Conservation (phyloP, 2,888 invertebrate genomes). For the Eristalis arbustorum region DNA sequence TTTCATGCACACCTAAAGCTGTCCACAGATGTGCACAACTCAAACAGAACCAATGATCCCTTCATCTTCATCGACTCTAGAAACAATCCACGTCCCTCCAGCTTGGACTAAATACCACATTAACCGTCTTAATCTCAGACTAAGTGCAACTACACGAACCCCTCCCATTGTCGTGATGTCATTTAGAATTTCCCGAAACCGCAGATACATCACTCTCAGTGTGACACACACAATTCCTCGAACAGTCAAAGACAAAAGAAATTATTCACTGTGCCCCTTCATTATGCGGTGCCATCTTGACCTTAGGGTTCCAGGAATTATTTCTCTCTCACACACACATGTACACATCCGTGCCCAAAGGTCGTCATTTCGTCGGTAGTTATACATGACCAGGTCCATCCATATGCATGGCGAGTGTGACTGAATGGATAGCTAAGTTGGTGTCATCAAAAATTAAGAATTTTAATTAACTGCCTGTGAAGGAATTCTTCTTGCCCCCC, state of each 20-base stretch:
- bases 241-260: neutral
- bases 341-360: neutral
- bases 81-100: no score
- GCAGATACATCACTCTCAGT: neutral
- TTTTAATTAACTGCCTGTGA: neutral
- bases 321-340: neutral
- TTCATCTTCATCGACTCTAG: no score
- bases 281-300: constrained; percentile 16
- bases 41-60: no score
- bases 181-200: neutral
- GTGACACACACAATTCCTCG: neutral
- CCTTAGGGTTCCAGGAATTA: constrained; percentile 11
- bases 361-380: neutral
- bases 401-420: neutral
- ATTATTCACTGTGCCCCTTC: neutral
- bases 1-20: no score
- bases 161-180: neutral
- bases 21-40: no score
- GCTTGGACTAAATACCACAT: no score
- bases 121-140: neutral
- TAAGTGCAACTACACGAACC: neutral
- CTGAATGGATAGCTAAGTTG: neutral
- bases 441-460: neutral
- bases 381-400: neutral
- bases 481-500: no score